Evolutionary conservation across 2,797 vertebrate species (phyloP).

Genomic region (Yasuhikotakia modesta): DNA sequence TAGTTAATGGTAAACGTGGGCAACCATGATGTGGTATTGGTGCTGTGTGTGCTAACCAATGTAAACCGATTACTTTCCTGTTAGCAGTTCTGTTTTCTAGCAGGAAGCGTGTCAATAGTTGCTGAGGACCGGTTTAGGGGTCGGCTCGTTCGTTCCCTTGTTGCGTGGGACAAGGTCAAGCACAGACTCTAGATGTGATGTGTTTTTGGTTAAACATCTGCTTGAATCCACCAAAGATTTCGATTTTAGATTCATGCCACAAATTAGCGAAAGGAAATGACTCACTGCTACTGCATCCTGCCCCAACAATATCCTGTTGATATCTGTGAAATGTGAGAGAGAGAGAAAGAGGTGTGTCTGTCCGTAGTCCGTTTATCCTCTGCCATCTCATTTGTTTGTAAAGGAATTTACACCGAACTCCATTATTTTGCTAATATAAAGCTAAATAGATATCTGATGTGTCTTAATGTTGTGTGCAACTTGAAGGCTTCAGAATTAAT

Average conservation of each 20-base stretch:
- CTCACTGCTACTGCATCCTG: slow-evolving; percentile 59
- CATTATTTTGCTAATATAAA: neutral
- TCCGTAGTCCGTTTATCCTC: neutral
- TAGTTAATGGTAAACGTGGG: neutral
- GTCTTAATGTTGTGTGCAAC: neutral
- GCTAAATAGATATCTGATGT: slow-evolving; percentile 9
- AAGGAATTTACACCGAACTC: neutral
- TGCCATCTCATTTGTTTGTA: slow-evolving; percentile 10
- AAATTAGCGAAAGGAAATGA: slow-evolving; percentile 57
- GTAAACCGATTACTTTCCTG: slow-evolving; percentile 30
- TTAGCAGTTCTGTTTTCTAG: slow-evolving; percentile 12
- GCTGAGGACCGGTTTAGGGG: neutral
- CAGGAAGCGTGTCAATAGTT: slow-evolving; percentile 5
- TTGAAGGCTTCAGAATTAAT: slow-evolving; percentile 19
- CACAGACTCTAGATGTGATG: neutral
- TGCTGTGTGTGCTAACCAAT: neutral
- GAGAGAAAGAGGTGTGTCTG: slow-evolving; percentile 23
- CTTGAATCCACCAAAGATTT: slow-evolving; percentile 33
- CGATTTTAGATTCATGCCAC: slow-evolving; percentile 53
- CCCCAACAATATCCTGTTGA: slow-evolving; percentile 56
- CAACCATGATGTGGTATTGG: neutral
- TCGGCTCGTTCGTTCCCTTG: slow-evolving; percentile 7
- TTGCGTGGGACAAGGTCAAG: slow-evolving; percentile 26
- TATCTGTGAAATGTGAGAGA: slow-evolving; percentile 7
- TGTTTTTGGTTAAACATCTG: slow-evolving; percentile 28